These are phyloP conservation scores for Cosmia trapezina DNA, from an alignment of 2,888 invertebrate genomes.

Conservation along the genomic window DNA sequence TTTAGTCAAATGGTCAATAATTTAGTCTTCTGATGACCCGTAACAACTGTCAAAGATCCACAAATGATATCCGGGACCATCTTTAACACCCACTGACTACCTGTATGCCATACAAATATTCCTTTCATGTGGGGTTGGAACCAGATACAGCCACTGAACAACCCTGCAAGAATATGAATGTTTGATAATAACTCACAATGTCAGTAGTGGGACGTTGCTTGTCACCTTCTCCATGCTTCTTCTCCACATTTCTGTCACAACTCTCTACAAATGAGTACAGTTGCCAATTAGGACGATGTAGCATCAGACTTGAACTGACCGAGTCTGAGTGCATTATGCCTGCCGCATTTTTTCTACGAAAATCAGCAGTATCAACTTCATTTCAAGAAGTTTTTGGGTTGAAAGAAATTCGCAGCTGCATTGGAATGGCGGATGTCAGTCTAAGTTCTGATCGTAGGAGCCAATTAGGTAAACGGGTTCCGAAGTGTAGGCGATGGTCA, in stretches of 20 bases:
- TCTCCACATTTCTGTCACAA: constrained; percentile 91
- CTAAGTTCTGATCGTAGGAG: constrained; percentile 37
- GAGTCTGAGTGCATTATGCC: constrained; percentile 40
- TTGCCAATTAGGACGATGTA: constrained; percentile 49
- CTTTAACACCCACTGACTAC: neutral
- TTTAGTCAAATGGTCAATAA: no score
- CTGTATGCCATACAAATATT: neutral
- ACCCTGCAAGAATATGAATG: neutral
- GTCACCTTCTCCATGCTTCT: constrained; percentile 95
- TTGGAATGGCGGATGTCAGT: constrained; percentile 22
- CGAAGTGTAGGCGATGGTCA: constrained; percentile 50
- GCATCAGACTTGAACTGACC: constrained; percentile 29
- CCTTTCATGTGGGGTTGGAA: no score
- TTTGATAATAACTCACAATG: constrained; percentile 94
- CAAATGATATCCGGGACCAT: neutral
- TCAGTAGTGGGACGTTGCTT: constrained; percentile 96
- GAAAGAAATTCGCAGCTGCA: constrained; percentile 50
- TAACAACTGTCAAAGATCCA: neutral
- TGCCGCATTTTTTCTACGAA: constrained; percentile 31
- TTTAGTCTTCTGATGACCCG: neutral
- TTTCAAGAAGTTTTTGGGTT: constrained; percentile 16
- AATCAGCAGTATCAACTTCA: no score
- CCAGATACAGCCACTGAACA: neutral
- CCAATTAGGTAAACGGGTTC: constrained; percentile 51
- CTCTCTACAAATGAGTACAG: constrained; percentile 9